phyloP scores from a whole-genome alignment of 2,113 vertebrate genomes.

The Forbesichthys papilliferus region DNA sequence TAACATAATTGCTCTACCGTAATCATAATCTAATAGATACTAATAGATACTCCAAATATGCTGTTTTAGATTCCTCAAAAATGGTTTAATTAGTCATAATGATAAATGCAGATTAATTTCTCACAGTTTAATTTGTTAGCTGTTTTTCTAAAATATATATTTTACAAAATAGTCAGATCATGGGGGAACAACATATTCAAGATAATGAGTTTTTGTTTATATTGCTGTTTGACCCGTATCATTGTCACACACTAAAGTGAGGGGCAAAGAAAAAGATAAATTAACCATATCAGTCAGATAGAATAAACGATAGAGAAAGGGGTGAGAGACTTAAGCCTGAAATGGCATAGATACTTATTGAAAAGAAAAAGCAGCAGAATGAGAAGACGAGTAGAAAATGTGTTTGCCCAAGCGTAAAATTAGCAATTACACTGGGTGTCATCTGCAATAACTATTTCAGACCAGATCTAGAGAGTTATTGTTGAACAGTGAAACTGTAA shows the following conservation, averaged over 20 bases:
- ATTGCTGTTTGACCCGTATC: constrained; percentile 21
- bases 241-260: constrained; percentile 39
- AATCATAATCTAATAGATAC: too few relatives aligned
- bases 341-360: constrained; percentile 50
- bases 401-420: constrained; percentile 92
- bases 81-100: constrained; percentile 9
- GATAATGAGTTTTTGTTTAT: constrained; percentile 19
- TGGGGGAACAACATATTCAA: background rate
- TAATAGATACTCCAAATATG: constrained; percentile 3
- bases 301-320: constrained; percentile 53
- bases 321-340: constrained; percentile 85
- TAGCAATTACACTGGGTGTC: constrained; percentile 95
- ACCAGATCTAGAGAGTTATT: constrained; percentile 91
- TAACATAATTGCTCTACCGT: too few relatives aligned
- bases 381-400: constrained; percentile 83
- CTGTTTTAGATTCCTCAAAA: background rate
- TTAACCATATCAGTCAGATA: constrained; percentile 42
- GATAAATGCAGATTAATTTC: background rate
- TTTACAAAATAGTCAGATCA: background rate
- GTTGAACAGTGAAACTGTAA: constrained; percentile 86
- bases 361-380: constrained; percentile 64
- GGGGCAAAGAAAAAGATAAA: constrained; percentile 39
- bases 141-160: background rate
- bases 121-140: background rate
- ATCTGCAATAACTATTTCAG: constrained; percentile 98